phyloP scores from a whole-genome alignment of 2,797 vertebrate genomes.

The Pipistrellus kuhlii region DNA sequence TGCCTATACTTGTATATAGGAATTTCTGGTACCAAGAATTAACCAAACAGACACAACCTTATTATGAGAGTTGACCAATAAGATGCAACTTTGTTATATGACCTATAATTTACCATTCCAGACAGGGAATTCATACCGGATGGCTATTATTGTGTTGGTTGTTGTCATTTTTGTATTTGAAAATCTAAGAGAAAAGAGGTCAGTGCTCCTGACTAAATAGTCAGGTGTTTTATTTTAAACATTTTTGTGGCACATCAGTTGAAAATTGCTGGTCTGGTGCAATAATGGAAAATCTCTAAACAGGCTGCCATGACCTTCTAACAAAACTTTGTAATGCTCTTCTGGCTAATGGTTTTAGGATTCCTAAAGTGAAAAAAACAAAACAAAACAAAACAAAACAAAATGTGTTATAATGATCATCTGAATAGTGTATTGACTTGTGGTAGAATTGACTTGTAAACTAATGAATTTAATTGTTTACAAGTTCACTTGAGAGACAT shows the following conservation, averaged over 20 bases:
- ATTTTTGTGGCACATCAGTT: not conserved
- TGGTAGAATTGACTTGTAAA: not conserved
- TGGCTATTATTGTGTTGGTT: not conserved
- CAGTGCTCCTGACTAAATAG: not conserved
- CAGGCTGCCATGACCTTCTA: not conserved
- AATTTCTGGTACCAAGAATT: not conserved
- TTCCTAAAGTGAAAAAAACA: conserved; percentile 10
- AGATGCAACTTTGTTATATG: not conserved
- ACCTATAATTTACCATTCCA: not conserved
- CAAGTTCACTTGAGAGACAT: not conserved
- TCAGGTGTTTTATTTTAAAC: not conserved
- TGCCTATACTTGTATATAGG: not conserved
- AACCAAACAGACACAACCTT: not conserved
- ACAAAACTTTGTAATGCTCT: not conserved
- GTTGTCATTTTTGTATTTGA: not conserved
- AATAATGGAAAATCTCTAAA: not conserved
- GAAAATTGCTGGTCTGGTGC: not conserved
- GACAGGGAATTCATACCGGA: not conserved
- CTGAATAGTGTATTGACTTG: conserved; percentile 15
- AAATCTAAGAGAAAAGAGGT: not conserved
- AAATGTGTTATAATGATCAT: not conserved
- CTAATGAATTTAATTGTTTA: conserved; percentile 44
- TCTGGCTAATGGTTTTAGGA: not conserved
- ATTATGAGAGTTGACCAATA: not conserved
- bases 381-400: too few relatives aligned